phyloP scores from a whole-genome alignment of 1,140 invertebrate genomes.

The Drosophila novamexicana region DNA sequence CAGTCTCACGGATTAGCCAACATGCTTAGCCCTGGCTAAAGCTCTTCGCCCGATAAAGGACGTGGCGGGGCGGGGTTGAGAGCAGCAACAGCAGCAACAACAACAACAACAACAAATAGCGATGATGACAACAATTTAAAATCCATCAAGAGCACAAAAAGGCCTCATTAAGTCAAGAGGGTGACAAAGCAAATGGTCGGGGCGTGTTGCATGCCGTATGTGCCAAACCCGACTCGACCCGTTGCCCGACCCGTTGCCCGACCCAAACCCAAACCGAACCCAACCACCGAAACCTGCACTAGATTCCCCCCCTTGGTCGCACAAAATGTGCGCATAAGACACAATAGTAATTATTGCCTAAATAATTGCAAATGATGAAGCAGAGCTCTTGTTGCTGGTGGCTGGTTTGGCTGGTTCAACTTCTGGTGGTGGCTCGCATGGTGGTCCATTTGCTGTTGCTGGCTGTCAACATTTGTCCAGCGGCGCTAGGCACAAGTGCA shows the following conservation, averaged over 20 bases:
- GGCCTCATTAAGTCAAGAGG: conserved; percentile 84
- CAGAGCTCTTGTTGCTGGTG: conserved; percentile 25
- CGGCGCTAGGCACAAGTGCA: conserved; percentile 62
- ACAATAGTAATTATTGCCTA: conserved; percentile 84
- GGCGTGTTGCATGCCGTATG: conserved; percentile 47
- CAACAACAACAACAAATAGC: conserved; percentile 62
- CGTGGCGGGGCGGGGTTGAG: too few species aligned
- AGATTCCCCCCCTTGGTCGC: not conserved
- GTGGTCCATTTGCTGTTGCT: conserved; percentile 51
- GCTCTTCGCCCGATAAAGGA: not conserved
- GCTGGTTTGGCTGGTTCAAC: not conserved
- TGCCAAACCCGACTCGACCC: not conserved
- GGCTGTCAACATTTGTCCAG: conserved; percentile 54
- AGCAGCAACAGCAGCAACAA: conserved; percentile 26
- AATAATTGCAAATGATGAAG: conserved; percentile 84
- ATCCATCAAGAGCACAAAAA: conserved; percentile 83
- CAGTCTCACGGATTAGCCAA: conserved; percentile 42
- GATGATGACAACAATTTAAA: conserved; percentile 84
- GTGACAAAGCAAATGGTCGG: conserved; percentile 59
- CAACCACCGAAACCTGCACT: conserved; percentile 4
- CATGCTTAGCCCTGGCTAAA: not conserved
- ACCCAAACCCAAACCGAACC: not conserved
- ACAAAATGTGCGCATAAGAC: conserved; percentile 83
- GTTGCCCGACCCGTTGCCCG: not conserved
- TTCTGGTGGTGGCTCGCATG: conserved; percentile 37